phyloP scores from a whole-genome alignment of 92 coral and sea anemone species.

The Siderastrea radians region DNA sequence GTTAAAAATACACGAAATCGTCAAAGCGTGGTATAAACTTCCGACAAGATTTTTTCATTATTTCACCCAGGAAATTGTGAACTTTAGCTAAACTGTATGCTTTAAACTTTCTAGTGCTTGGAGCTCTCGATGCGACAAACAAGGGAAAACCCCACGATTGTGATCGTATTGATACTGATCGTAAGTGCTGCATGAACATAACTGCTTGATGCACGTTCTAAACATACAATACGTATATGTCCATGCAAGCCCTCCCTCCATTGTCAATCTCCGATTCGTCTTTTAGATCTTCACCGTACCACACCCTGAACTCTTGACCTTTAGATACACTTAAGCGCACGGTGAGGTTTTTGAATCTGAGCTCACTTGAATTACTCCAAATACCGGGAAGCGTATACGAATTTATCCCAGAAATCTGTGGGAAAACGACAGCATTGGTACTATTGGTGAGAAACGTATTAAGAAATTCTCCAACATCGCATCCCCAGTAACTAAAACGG shows the following conservation, averaged over 20 bases:
- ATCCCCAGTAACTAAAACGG: not conserved
- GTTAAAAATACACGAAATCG: too few species aligned
- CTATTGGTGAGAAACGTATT: conserved; percentile 6
- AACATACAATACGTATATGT: not conserved
- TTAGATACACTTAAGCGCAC: not conserved
- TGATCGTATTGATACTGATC: too few species aligned
- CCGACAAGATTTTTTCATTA: too few species aligned
- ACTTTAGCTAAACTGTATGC: too few species aligned
- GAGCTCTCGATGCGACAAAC: too few species aligned
- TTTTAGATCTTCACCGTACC: conserved; percentile 6
- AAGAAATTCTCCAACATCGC: not conserved
- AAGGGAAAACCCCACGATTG: too few species aligned
- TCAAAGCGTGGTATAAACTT: too few species aligned
- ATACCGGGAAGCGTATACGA: not conserved
- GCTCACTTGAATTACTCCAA: not conserved
- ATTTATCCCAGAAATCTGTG: not conserved
- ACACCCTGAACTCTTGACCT: conserved; percentile 22
- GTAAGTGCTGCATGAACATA: not conserved
- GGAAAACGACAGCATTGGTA: conserved; percentile 2
- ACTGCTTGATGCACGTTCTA: too few species aligned
- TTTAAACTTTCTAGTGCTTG: too few species aligned
- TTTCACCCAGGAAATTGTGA: too few species aligned
- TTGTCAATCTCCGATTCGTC: not conserved
- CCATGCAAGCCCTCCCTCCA: conserved; percentile 8
- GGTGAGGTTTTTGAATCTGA: conserved; percentile 21